Evolutionary conservation across 2,888 invertebrate species (phyloP).

Genomic region (Spodoptera picta): DNA sequence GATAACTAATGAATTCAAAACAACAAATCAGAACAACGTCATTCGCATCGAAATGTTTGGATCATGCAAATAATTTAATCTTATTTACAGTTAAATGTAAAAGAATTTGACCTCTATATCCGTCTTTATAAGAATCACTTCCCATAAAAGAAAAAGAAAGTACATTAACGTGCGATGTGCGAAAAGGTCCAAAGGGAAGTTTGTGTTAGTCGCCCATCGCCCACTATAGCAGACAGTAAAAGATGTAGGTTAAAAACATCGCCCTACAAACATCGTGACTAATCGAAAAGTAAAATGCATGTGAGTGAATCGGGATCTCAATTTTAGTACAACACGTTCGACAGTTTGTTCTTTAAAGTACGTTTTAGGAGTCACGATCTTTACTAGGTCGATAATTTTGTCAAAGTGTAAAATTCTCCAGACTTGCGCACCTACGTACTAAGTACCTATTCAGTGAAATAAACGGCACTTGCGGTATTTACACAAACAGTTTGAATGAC

Average conservation of each 20-base stretch:
- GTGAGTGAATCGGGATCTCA: slow-evolving; percentile 13
- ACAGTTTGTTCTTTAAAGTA: slow-evolving; percentile 28
- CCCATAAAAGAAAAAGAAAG: slow-evolving; percentile 44
- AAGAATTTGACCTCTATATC: slow-evolving; percentile 18
- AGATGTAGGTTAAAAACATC: slow-evolving; percentile 45
- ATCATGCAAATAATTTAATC: slow-evolving; percentile 30
- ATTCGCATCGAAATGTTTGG: slow-evolving; percentile 22
- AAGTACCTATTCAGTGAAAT: slow-evolving; percentile 8
- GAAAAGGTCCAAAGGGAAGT: slow-evolving; percentile 45
- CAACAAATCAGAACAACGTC: background rate
- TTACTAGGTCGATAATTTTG: slow-evolving; percentile 22
- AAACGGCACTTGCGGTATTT: slow-evolving; percentile 33
- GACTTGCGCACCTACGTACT: slow-evolving; percentile 4
- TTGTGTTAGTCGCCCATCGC: slow-evolving; percentile 28
- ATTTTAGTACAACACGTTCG: slow-evolving; percentile 29
- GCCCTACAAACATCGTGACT: slow-evolving; percentile 44
- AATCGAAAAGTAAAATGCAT: slow-evolving; percentile 31
- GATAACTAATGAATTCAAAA: slow-evolving; percentile 5
- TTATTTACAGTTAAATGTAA: slow-evolving; percentile 18
- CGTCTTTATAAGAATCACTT: slow-evolving; percentile 30
- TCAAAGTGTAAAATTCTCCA: slow-evolving; percentile 13
- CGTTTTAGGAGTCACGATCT: slow-evolving; percentile 4
- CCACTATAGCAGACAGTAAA: slow-evolving; percentile 27
- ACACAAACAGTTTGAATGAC: slow-evolving; percentile 29
- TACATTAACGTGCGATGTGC: slow-evolving; percentile 39